A percentile compares a stretch with the other conserved stretches of the same genome.
Evolutionary conservation across 2,888 invertebrate species (phyloP).

Genomic region (Dermolepida albohirtum): DNA sequence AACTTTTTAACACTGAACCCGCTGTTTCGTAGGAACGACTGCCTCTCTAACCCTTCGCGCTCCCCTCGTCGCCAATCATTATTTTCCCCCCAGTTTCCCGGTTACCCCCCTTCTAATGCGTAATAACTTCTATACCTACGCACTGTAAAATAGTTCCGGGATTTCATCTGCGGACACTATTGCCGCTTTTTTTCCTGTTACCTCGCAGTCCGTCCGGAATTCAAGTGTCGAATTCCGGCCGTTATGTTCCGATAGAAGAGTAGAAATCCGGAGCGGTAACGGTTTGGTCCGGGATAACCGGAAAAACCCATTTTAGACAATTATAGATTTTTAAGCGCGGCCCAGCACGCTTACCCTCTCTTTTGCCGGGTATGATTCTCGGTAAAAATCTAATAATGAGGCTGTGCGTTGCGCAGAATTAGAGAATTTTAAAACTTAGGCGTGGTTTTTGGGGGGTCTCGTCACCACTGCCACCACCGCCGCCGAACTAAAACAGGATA

Average conservation of each 20-base stretch:
- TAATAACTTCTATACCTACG: conserved; percentile 52
- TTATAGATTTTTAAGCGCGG: conserved; percentile 42
- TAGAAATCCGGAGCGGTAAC: conserved; percentile 18
- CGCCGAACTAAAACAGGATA: conserved; percentile 54
- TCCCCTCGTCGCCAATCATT: conserved; percentile 48
- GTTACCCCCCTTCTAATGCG: conserved; percentile 53
- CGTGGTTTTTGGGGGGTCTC: conserved; percentile 58
- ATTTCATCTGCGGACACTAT: conserved; percentile 1
- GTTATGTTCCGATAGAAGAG: conserved; percentile 6
- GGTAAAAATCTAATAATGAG: conserved; percentile 60
- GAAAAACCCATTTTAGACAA: conserved; percentile 39
- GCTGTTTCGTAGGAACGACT: conserved; percentile 50
- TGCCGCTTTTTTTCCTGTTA: conserved; percentile 36
- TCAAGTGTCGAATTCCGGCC: conserved; percentile 12
- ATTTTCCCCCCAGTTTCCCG: conserved; percentile 48
- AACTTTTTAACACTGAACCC: conserved; percentile 71
- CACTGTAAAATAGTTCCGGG: conserved; percentile 53
- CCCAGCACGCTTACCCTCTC: conserved; percentile 46
- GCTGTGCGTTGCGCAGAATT: conserved; percentile 63
- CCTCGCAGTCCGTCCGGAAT: conserved; percentile 8
- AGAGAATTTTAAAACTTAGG: conserved; percentile 66
- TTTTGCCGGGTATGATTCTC: conserved; percentile 54
- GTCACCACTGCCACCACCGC: conserved; percentile 13
- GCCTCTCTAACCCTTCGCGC: conserved; percentile 49
- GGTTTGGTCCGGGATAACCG: conserved; percentile 28